These are phyloP conservation scores for Platypus cylindrus DNA, from an alignment of 2,888 invertebrate species.

Conservation along the genomic window DNA sequence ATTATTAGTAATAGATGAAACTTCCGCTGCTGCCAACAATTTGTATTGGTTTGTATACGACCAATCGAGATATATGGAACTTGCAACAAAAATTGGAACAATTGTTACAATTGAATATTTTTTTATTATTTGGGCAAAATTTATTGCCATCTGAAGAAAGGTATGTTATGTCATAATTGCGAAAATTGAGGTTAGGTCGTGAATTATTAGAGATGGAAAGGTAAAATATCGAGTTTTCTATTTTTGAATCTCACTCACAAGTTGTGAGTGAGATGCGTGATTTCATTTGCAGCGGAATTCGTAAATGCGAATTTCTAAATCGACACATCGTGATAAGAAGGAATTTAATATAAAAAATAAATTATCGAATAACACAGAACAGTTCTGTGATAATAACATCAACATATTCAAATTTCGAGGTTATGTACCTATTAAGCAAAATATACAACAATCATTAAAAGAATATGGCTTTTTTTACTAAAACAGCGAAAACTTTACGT, in stretches of 20 bases:
- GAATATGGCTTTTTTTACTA: conserved; percentile 43
- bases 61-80: conserved; percentile 59
- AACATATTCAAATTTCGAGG: background rate
- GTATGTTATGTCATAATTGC: conserved; percentile 3
- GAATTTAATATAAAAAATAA: too few species aligned
- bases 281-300: too few species aligned
- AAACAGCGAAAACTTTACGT: conserved; percentile 52
- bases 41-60: conserved; percentile 64
- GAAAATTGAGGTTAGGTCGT: conserved; percentile 3
- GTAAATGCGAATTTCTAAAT: too few species aligned
- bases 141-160: conserved; percentile 41
- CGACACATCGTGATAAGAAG: too few species aligned
- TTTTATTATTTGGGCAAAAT: conserved; percentile 36
- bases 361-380: too few species aligned
- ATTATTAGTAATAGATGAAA: too few species aligned
- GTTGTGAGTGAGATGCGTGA: too few species aligned
- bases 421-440: background rate
- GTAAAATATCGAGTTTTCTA: too few species aligned
- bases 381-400: too few species aligned
- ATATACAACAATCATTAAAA: background rate
- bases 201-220: too few species aligned
- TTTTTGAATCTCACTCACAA: too few species aligned
- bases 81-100: conserved; percentile 48
- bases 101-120: conserved; percentile 55
- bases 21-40: too few species aligned